Evolutionary conservation across 2,797 vertebrate genomes (phyloP).

Genomic region (Clarias platycephalus): DNA sequence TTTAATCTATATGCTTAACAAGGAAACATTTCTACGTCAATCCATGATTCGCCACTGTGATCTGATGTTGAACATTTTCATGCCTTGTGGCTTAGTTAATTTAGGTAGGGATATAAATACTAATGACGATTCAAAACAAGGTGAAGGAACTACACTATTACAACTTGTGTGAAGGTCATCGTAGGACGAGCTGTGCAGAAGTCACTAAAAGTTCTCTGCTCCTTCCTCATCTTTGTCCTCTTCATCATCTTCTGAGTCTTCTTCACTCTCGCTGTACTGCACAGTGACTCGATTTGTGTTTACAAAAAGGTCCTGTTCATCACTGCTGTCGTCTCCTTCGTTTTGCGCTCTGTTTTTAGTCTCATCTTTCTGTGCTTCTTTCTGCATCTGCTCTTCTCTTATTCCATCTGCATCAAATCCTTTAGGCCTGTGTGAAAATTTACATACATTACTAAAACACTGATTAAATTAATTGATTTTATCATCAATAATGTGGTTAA

Average conservation of each 20-base stretch:
- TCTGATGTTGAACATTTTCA: not conserved
- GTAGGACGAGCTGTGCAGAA: not conserved
- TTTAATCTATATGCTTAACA: not conserved
- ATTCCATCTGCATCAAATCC: conserved; percentile 65
- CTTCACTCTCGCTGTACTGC: conserved; percentile 81
- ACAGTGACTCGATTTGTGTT: conserved; percentile 85
- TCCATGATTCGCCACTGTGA: not conserved
- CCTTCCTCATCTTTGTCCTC: conserved; percentile 59
- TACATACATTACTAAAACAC: not conserved
- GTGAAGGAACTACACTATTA: not conserved
- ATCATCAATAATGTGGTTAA: too few relatives aligned
- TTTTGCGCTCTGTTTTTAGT: conserved; percentile 25
- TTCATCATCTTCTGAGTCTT: conserved; percentile 64
- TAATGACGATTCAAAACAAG: not conserved
- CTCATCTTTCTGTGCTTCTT: conserved; percentile 45
- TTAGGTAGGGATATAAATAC: not conserved
- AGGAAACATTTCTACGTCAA: not conserved
- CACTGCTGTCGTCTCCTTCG: conserved; percentile 61
- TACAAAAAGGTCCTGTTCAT: conserved; percentile 86
- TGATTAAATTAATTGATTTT: too few relatives aligned
- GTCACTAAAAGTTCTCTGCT: conserved; percentile 28
- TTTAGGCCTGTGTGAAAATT: conserved; percentile 74
- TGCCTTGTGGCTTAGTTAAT: not conserved
- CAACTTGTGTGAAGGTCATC: not conserved
- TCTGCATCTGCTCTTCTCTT: conserved; percentile 48